A percentile compares a stretch with the other conserved stretches of the same genome.
phyloP scores from a whole-genome alignment of 1,140 invertebrate species.

The Zaprionus gabonicus region DNA sequence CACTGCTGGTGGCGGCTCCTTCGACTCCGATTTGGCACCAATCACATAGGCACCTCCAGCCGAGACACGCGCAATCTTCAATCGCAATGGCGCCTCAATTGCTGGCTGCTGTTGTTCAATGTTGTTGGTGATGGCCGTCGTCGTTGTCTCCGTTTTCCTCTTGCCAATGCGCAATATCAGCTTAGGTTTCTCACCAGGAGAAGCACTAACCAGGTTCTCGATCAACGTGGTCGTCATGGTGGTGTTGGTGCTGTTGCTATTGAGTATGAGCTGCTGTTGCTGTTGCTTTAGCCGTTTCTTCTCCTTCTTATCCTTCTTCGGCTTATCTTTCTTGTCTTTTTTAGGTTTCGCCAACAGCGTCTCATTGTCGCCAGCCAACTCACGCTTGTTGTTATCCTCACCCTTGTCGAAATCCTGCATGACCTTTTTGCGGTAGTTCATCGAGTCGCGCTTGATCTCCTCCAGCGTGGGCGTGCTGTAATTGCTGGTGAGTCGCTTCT shows the following conservation, averaged over 20 bases:
- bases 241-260: slow-evolving; percentile 34
- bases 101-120: slow-evolving; percentile 23
- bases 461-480: slow-evolving; percentile 89
- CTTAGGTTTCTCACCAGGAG: slow-evolving; percentile 86
- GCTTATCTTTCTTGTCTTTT: slow-evolving; percentile 83
- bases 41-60: slow-evolving; percentile 89
- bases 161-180: slow-evolving; percentile 88
- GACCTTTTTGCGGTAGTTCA: slow-evolving; percentile 93
- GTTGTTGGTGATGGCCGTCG: slow-evolving; percentile 10
- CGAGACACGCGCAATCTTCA: slow-evolving; percentile 92
- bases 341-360: slow-evolving; percentile 61
- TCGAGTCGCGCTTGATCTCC: slow-evolving; percentile 92
- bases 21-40: slow-evolving; percentile 69
- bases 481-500: slow-evolving; percentile 90
- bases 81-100: slow-evolving; percentile 87
- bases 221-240: slow-evolving; percentile 80
- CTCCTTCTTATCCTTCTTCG: slow-evolving; percentile 88
- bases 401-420: slow-evolving; percentile 92
- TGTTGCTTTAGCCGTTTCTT: slow-evolving; percentile 87
- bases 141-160: slow-evolving; percentile 81
- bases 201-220: slow-evolving; percentile 84
- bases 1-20: slow-evolving; percentile 31
- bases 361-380: slow-evolving; percentile 20
- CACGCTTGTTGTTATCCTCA: slow-evolving; percentile 85
- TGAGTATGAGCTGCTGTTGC: slow-evolving; percentile 35